phyloP scores from a whole-genome alignment of 1,140 invertebrate genomes.

The Neotoxoptera formosana region DNA sequence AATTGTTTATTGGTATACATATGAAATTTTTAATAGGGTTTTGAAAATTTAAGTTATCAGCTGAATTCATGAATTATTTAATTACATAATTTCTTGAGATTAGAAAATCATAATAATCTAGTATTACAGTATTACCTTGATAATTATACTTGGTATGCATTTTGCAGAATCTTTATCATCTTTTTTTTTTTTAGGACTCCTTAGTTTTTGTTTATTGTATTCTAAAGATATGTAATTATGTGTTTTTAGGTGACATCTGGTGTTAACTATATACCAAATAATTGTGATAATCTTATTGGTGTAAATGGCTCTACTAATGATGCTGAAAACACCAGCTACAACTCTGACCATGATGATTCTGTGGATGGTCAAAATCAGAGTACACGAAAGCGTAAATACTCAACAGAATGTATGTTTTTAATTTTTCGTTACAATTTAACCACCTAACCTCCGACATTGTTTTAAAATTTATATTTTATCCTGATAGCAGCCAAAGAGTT shows the following conservation, averaged over 20 bases:
- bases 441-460: fast-evolving
- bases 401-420: constrained; percentile 31
- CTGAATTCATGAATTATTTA: not conserved
- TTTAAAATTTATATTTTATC: not conserved
- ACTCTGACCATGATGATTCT: constrained; percentile 53
- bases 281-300: constrained; percentile 55
- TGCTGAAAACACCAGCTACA: constrained; percentile 47
- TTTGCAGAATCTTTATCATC: too few species aligned
- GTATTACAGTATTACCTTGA: too few species aligned
- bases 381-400: constrained; percentile 53
- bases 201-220: not conserved
- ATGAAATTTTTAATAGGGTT: not conserved
- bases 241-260: constrained; percentile 50
- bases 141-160: too few species aligned
- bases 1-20: not conserved
- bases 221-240: not conserved
- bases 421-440: not conserved
- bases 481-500: constrained; percentile 32
- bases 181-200: not conserved
- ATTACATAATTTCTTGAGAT: too few species aligned
- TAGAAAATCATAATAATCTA: too few species aligned
- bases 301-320: constrained; percentile 55
- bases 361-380: constrained; percentile 46
- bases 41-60: not conserved
- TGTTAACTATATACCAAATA: constrained; percentile 53